Conservation (phyloP, 2,888 invertebrate genomes). For the Poecilobothrus nobilitatus region DNA sequence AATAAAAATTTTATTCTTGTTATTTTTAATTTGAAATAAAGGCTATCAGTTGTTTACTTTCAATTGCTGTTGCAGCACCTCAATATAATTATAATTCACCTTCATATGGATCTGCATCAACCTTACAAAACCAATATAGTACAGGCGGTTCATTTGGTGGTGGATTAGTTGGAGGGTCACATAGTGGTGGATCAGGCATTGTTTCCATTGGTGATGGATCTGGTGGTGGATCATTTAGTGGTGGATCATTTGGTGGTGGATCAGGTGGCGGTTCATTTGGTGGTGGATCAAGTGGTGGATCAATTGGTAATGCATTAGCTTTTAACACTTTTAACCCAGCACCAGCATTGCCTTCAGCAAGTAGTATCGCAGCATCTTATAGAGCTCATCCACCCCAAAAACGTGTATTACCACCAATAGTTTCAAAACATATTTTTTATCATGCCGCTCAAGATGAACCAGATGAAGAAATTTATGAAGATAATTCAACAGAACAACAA, state of each 20-base stretch:
- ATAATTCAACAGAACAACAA: constrained; percentile 23
- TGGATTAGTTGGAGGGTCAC: no score
- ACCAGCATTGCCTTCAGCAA: not conserved
- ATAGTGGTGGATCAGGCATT: no score
- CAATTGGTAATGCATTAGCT: no score
- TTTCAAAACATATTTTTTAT: constrained; percentile 26
- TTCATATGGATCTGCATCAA: not conserved
- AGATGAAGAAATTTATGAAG: constrained; percentile 23
- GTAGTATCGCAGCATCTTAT: not conserved
- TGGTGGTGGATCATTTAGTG: no score
- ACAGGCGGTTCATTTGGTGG: no score
- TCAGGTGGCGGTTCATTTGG: not conserved
- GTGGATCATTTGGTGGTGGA: no score
- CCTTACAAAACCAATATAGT: not conserved
- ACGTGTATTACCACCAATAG: constrained; percentile 8
- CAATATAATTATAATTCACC: no score
- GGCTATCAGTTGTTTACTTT: not conserved
- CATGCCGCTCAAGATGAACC: constrained; percentile 28
- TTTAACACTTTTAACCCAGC: not conserved
- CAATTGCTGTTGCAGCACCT: not conserved
- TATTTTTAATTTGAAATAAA: not conserved
- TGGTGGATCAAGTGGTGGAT: not conserved
- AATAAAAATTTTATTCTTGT: no score
- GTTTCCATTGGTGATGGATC: no score
- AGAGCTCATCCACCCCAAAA: not conserved